These are phyloP conservation scores for Lepisosteus oculatus DNA, from an alignment of 2,113 vertebrate genomes.

Conservation along the genomic window DNA sequence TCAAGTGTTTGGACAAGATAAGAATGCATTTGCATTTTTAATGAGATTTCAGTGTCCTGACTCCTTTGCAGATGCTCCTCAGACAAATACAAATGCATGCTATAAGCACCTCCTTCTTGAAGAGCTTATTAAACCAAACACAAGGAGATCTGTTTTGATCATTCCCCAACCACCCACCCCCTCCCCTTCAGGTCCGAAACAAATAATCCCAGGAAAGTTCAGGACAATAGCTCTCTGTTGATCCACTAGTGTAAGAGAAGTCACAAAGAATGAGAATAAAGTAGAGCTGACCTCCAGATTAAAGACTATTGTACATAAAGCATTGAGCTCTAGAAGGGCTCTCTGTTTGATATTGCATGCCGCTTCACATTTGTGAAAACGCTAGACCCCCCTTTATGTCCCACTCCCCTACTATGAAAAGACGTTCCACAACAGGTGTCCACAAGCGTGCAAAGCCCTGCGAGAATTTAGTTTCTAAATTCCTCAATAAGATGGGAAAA, in stretches of 20 bases:
- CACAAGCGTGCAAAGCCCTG: too few relatives aligned
- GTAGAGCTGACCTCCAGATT: too few relatives aligned
- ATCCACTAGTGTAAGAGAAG: constrained; percentile 1
- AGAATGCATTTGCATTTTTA: constrained; percentile 76
- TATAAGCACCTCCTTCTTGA: constrained; percentile 34
- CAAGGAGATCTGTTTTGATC: constrained; percentile 3
- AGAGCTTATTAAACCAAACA: constrained; percentile 19
- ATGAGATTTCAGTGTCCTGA: constrained; percentile 52
- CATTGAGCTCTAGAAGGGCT: too few relatives aligned
- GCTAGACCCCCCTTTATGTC: too few relatives aligned
- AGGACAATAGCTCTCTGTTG: not conserved
- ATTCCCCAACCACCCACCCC: not conserved
- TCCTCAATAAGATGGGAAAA: too few relatives aligned
- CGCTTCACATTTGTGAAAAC: too few relatives aligned
- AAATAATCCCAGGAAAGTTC: not conserved
- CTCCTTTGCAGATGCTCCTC: constrained; percentile 38
- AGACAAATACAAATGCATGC: constrained; percentile 39
- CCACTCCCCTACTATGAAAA: too few relatives aligned
- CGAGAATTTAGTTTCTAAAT: too few relatives aligned
- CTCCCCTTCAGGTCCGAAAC: not conserved
- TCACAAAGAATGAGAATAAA: not conserved
- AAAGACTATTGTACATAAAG: too few relatives aligned
- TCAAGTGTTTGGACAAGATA: constrained; percentile 74
- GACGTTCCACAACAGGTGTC: too few relatives aligned
- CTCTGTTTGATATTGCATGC: too few relatives aligned